These are phyloP conservation scores for Aphaenogaster rudis DNA, from an alignment of 1,140 invertebrate genomes.

Conservation along the genomic window DNA sequence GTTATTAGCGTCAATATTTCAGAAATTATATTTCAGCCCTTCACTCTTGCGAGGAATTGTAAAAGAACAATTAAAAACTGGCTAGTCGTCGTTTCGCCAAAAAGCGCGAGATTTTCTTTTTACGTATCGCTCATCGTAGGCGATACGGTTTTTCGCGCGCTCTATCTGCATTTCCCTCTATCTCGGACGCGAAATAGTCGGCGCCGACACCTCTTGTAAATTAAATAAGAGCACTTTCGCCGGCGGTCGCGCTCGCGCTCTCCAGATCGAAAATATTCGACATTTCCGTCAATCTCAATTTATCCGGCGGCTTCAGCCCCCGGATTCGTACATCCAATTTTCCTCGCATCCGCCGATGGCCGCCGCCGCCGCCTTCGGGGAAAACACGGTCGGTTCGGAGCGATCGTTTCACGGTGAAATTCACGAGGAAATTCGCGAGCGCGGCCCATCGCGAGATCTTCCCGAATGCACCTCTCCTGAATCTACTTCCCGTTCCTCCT, in stretches of 20 bases:
- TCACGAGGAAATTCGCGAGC: slow-evolving; percentile 41
- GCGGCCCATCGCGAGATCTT: slow-evolving; percentile 8
- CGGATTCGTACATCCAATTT: slow-evolving; percentile 63
- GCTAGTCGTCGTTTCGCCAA: background rate
- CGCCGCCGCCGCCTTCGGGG: slow-evolving; percentile 48
- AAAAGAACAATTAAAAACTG: background rate
- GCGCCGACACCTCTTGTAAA: slow-evolving; percentile 47
- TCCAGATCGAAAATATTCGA: slow-evolving; percentile 63
- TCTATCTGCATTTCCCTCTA: slow-evolving; percentile 1
- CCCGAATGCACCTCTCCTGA: background rate
- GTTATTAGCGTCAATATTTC: background rate
- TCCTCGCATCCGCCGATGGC: slow-evolving; percentile 48
- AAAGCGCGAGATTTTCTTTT: background rate
- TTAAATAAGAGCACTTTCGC: slow-evolving; percentile 66
- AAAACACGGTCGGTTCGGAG: slow-evolving; percentile 49
- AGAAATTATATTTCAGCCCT: background rate
- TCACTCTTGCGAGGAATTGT: background rate
- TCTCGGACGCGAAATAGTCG: slow-evolving; percentile 21
- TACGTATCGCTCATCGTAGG: background rate
- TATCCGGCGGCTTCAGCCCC: slow-evolving; percentile 46
- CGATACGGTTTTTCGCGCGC: slow-evolving; percentile 2
- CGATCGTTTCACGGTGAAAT: slow-evolving; percentile 57
- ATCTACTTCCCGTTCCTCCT: background rate
- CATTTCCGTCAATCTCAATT: slow-evolving; percentile 67
- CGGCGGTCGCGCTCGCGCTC: slow-evolving; percentile 37